Evolutionary conservation across 2,797 vertebrate species (phyloP).

Genomic region (Coracias cyanogaster): DNA sequence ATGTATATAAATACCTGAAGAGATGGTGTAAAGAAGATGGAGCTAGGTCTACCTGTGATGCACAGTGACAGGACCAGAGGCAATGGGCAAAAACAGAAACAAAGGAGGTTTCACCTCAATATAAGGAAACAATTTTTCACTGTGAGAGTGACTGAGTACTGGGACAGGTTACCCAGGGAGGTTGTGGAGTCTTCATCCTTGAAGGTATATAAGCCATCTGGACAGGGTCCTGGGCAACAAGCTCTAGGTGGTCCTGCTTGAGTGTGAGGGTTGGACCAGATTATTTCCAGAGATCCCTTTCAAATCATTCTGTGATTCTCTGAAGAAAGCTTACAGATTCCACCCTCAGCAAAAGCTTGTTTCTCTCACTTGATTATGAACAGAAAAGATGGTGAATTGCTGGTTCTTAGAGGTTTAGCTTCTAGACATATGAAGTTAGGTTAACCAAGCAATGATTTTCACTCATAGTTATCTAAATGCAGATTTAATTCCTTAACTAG

Average conservation of each 20-base stretch:
- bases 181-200: too few species aligned
- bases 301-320: neutral
- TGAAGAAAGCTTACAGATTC: neutral
- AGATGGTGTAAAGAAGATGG: too few species aligned
- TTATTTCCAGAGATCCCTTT: neutral
- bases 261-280: fast-evolving
- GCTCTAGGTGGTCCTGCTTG: neutral
- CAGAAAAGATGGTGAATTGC: neutral
- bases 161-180: too few species aligned
- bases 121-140: neutral
- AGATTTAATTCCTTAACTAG: neutral
- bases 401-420: neutral
- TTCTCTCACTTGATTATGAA: neutral
- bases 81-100: neutral
- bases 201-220: neutral
- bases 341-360: neutral
- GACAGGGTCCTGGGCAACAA: neutral
- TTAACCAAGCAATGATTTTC: neutral
- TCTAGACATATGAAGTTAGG: neutral
- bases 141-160: too few species aligned
- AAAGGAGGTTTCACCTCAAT: neutral
- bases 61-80: neutral
- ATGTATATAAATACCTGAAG: neutral
- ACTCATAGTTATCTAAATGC: neutral
- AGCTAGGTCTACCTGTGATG: neutral